Percentiles rank a stretch among this genome's conserved stretches.
These are phyloP conservation scores for Meloe dianella DNA, from an alignment of 2,888 invertebrate species.

Conservation along the genomic window DNA sequence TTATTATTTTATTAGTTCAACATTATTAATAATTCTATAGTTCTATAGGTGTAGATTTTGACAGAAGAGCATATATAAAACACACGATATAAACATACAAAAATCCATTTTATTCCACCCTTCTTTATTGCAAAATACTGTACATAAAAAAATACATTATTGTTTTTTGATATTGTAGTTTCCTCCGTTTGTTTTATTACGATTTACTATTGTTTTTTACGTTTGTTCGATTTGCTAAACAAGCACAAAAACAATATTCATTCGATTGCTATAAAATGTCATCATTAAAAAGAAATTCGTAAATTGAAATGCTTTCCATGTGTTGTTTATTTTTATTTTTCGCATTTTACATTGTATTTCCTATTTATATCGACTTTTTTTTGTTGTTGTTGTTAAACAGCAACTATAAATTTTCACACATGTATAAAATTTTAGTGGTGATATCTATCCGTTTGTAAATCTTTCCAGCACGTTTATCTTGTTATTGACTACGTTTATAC, in stretches of 20 bases:
- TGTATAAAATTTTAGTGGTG: not conserved
- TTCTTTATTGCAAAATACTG: not conserved
- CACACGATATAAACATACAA: no score
- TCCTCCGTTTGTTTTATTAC: not conserved
- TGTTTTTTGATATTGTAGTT: not conserved
- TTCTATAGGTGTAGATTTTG: no score
- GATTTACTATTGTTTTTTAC: not conserved
- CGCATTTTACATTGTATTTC: not conserved
- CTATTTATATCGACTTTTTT: not conserved
- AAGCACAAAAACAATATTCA: not conserved
- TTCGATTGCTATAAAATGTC: not conserved
- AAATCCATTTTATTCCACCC: no score
- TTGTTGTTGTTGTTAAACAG: no score
- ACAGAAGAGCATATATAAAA: no score
- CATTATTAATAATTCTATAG: no score
- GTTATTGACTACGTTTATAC: not conserved
- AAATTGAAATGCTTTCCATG: not conserved
- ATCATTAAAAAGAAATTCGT: not conserved
- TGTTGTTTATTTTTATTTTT: not conserved
- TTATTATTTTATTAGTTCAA: no score
- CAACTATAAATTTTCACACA: not conserved
- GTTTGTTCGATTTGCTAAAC: not conserved
- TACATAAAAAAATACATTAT: not conserved
- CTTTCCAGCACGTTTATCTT: not conserved
- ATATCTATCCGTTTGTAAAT: not conserved